Base-by-base conservation (phyloP, 2,888 invertebrate species). In the Disparrhopalites patrizii region DNA sequence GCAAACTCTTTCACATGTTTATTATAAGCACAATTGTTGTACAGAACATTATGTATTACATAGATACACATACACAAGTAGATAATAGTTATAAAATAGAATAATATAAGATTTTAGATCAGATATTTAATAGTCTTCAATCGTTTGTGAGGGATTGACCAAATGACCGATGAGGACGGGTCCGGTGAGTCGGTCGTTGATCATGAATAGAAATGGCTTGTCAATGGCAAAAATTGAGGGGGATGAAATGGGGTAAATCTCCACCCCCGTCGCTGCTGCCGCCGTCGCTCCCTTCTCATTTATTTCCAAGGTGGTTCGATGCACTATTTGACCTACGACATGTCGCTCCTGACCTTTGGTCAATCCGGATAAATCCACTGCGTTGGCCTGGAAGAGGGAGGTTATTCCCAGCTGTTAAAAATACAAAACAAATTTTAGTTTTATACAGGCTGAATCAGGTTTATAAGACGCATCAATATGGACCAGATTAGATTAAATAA, bases 121-220 rank as follows among this genome's bases (percentile, higher is more conserved):
- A 3, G 3, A 40, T 40, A 18, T 40, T 40, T 18, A 40, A 40
- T 58, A 31, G 28, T 20, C 4, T 62, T 62, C 36, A 36, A 36
- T n/a, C 20, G 43, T 10, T 10, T 5, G 5, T 43, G 56, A 20
- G 13, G 70, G 70, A 62, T 70, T 67, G 13, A 55, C 38, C 15
- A 70, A 20, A 25, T 65, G 67, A n/a, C 70, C 70, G 51, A 70
- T 67, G 2, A 70, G 47, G 7, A 71, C 68, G 0, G 71, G 71
- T 1, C 71, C 71, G 0, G 69, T 71, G 7, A 71, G 28, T 31
- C 67, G 47, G 40, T 71, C 71, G 52, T 68, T 71, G 25, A 71
- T 47, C n/a, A 71, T 50, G 51, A 71, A 71, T 1, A 71, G 8
- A 36, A 71, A 71, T 15, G 71, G 71, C 55, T 52, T 66, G 52